Base-by-base conservation (phyloP, 1,140 invertebrate species). In the Drosophila seguyi region DNA sequence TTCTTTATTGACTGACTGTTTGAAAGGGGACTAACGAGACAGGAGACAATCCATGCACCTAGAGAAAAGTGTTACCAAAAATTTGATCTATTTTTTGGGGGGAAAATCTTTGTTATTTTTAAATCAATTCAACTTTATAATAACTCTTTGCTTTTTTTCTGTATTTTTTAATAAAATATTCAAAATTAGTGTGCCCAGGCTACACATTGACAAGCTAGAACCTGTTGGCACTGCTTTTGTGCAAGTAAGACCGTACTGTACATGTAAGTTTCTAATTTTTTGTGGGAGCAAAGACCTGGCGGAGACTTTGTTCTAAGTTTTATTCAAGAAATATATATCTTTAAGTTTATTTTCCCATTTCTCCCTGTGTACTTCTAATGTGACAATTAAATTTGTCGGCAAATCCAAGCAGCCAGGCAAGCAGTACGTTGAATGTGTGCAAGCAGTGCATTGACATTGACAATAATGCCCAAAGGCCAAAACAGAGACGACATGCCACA, bases 11-110 rank as follows among this genome's bases (percentile, higher is more conserved):
- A 65, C 73, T 55, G 72, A 75, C 52, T 67, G 45, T 77, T 53
- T 75, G 59, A 76, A 82, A 87, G 79, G 79, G 78, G 75, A 86
- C 82, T 85, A 85, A 85, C 80, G 73, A 79, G 75, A 78, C 68
- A 83, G 42, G 60, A 75, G 72, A 66, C 73, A 75, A 38, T 65
- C 41, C 48, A 38, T 68, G 31, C 61, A 65, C 39, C 61, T 44
- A 53, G 58, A 18, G 16, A 48, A 71, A 71, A 53, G 48, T 27
- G 14, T 50, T 29, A 18, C 3, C 25, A 58, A 39, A 20, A 36
- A 36, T 20, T 16, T 22, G 1, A 44, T 16, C 0, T 16, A 38
- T n/a, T 27, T 11, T n/a, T 22, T 31, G 1, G n/a, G 16, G 18
- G 18, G n/a, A 4, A 58, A 27, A 44, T 20, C 7, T 11, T 14